phyloP scores from a whole-genome alignment of 2,888 invertebrate genomes.

The Tigriopus californicus region DNA sequence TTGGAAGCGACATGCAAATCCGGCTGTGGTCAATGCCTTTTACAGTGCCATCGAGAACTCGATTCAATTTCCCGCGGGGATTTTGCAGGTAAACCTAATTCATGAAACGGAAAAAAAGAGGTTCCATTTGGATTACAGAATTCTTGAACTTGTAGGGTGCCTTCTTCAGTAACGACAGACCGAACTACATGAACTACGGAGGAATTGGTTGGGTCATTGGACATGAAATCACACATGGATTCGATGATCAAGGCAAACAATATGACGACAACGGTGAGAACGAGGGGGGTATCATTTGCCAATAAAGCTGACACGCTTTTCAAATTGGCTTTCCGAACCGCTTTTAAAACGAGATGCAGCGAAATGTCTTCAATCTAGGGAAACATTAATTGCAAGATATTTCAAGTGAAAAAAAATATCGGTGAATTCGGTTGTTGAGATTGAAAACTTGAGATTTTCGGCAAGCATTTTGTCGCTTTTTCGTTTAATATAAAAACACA shows the following conservation, averaged over 20 bases:
- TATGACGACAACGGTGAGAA: conserved; percentile 61
- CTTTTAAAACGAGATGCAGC: too few species aligned
- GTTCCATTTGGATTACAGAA: not conserved
- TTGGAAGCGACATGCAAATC: conserved; percentile 63
- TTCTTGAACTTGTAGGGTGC: conserved; percentile 43
- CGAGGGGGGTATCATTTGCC: too few species aligned
- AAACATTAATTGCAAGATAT: too few species aligned
- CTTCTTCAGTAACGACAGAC: conserved; percentile 71
- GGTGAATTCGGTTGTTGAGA: too few species aligned
- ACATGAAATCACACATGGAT: conserved; percentile 79
- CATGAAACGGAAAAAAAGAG: too few species aligned
- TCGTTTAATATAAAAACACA: too few species aligned
- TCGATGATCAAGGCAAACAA: conserved; percentile 65
- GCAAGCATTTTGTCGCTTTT: too few species aligned
- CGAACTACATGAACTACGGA: conserved; percentile 78
- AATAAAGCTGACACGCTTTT: too few species aligned
- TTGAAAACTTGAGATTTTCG: too few species aligned
- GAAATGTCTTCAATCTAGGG: too few species aligned
- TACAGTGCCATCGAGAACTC: conserved; percentile 69
- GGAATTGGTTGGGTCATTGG: conserved; percentile 80
- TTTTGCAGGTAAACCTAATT: conserved; percentile 32
- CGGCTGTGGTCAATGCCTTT: conserved; percentile 67
- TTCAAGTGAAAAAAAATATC: too few species aligned
- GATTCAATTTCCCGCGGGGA: conserved; percentile 81
- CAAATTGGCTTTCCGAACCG: too few species aligned